Percentiles rank a stretch among this genome's conserved stretches.
Conservation (phyloP, 2,113 vertebrate genomes). For the Lamprotornis superbus region DNA sequence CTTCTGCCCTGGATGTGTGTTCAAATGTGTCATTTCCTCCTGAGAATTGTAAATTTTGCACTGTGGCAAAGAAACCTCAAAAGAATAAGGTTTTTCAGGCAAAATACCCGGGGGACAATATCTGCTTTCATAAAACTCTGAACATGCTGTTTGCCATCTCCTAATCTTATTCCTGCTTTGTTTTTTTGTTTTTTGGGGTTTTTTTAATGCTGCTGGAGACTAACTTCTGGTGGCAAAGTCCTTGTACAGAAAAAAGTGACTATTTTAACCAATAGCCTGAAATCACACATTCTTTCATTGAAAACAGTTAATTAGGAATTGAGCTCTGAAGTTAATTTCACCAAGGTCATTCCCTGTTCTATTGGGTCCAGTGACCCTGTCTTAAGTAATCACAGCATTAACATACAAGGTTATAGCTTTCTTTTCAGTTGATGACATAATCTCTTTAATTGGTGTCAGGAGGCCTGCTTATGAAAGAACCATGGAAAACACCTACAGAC, state of each 20-base stretch:
- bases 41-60: background rate
- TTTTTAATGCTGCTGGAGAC: constrained; percentile 11
- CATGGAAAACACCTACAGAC: constrained; percentile 86
- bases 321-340: constrained; percentile 81
- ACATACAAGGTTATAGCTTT: constrained; percentile 81
- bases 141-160: constrained; percentile 1
- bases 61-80: background rate
- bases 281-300: constrained; percentile 78
- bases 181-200: background rate
- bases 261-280: constrained; percentile 67
- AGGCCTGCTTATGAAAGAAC: constrained; percentile 84
- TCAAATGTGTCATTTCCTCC: background rate
- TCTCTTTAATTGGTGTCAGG: constrained; percentile 98
- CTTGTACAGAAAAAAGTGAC: constrained; percentile 65
- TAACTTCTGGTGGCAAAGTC: constrained; percentile 59
- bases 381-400: constrained; percentile 84
- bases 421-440: constrained; percentile 92
- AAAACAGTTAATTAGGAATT: constrained; percentile 87
- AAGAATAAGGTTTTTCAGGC: background rate
- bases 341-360: constrained; percentile 82
- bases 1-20: background rate
- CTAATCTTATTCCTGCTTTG: background rate
- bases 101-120: constrained; percentile 25
- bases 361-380: constrained; percentile 85
- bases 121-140: constrained; percentile 37